Base-by-base conservation (phyloP, 1,140 invertebrate species). In the Thaumatotibia leucotreta region DNA sequence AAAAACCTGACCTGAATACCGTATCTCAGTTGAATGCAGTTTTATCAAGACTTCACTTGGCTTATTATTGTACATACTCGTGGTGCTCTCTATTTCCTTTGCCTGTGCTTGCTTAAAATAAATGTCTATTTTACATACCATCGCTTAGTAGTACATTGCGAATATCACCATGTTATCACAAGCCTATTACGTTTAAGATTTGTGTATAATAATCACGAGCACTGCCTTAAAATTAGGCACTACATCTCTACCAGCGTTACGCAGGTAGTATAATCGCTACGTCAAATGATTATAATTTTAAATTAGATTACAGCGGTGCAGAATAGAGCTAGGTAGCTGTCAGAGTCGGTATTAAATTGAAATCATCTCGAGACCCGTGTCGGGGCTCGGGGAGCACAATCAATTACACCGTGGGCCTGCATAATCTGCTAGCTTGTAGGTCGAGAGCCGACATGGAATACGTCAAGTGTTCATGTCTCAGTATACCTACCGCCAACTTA, bases 371-470 rank as follows among this genome's bases (percentile, higher is more conserved):
- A 58, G 17, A 58, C 52, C 52, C 52, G 23, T 58, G 52, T 58
- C 52, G 52, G 23, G 20, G 50, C 50, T 24, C 50, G 22, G 52
- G 27, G 52, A 24, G 52, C 23, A 31, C 52, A 58, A 58, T 58
- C 52, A 58, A 58, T 58, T 58, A 58, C 52, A 29, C 52, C 52
- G 52, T 27, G 50, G 50, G n/a, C 52, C 52, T 58, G 52, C 52
- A 58, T 58, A 58, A 58, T 58, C 52, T 31, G 52, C 17, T 24
- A 14, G 22, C 50, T 27, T 24, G 50, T 54, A 27, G 50, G 50
- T 27, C 11, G 9, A 54, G 50, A 54, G 39, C 50, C 50, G 23
- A n/a, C 6, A 10, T 22, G 22, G 11, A 22, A 11, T 10, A 20
- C 22, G 9, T 54, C 20, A 45, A 8, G 14, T 45, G 14, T 20